These are phyloP conservation scores for Sebastes taczanowskii DNA, from an alignment of 2,797 vertebrate species.

Conservation along the genomic window DNA sequence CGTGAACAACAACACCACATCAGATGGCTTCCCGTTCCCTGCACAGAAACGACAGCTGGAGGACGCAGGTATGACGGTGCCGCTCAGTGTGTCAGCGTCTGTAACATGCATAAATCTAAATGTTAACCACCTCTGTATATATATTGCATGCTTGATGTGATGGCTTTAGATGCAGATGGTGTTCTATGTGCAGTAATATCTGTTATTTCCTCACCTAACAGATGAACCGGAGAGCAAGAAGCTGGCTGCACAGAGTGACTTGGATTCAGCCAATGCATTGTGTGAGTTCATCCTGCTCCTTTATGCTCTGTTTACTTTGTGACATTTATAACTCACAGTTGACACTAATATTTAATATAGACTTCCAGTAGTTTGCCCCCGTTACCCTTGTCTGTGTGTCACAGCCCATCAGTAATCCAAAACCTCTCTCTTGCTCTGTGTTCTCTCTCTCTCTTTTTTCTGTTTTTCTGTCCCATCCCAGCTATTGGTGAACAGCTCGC, in stretches of 20 bases:
- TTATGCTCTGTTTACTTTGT: neutral
- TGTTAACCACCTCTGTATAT: neutral
- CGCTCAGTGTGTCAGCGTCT: neutral
- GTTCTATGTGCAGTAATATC: neutral
- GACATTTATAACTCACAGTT: neutral
- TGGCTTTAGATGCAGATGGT: neutral
- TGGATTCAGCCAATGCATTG: constrained; percentile 67
- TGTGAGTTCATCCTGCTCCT: constrained; percentile 52
- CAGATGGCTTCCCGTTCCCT: constrained; percentile 82
- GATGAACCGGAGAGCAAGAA: constrained; percentile 93
- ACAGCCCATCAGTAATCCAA: constrained; percentile 28
- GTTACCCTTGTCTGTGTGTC: constrained; percentile 8
- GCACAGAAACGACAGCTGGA: constrained; percentile 86
- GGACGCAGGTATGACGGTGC: constrained; percentile 64
- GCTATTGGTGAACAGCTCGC: constrained; percentile 88
- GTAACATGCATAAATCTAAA: neutral
- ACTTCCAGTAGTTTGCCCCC: neutral
- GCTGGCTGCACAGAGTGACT: constrained; percentile 86
- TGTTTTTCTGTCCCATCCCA: constrained; percentile 40
- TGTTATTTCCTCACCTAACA: constrained; percentile 39
- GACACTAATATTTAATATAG: neutral
- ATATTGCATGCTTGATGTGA: neutral
- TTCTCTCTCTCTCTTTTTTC: constrained; percentile 6
- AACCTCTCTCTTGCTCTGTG: constrained; percentile 9
- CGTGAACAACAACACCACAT: constrained; percentile 81